phyloP scores from a whole-genome alignment of 2,888 invertebrate species.

The Lasioglossum leucozonium region DNA sequence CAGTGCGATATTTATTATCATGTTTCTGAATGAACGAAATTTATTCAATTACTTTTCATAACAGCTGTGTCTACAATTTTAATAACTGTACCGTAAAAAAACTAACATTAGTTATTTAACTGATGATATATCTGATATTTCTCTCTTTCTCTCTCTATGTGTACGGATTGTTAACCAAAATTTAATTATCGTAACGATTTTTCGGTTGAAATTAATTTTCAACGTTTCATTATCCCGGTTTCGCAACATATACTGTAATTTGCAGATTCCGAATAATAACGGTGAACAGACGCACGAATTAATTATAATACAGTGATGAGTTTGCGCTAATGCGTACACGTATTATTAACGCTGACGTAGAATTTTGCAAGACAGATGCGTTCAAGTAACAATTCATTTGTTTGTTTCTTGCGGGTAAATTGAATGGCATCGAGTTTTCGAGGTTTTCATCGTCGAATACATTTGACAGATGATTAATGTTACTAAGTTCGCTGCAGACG shows the following conservation, averaged over 20 bases:
- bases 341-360: not conserved
- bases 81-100: not conserved
- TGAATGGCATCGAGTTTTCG: not conserved
- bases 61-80: not conserved
- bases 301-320: not conserved
- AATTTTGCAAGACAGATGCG: not conserved
- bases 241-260: not conserved
- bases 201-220: not conserved
- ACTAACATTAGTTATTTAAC: not conserved
- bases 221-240: not conserved
- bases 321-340: not conserved
- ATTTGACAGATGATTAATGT: not conserved
- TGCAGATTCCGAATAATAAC: not conserved
- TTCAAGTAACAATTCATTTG: not conserved
- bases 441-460: not conserved
- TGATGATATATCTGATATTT: too few species aligned
- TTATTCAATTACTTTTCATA: not conserved
- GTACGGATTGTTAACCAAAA: not conserved
- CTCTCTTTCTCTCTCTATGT: not conserved
- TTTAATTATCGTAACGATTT: not conserved
- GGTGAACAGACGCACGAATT: not conserved
- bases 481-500: not conserved
- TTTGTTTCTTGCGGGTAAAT: not conserved
- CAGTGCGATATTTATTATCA: too few species aligned
- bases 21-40: not conserved